A percentile compares a stretch with the other conserved stretches of the same genome.
Evolutionary conservation across 2,888 invertebrate genomes (phyloP).

Genomic region (Xestia xanthographa): DNA sequence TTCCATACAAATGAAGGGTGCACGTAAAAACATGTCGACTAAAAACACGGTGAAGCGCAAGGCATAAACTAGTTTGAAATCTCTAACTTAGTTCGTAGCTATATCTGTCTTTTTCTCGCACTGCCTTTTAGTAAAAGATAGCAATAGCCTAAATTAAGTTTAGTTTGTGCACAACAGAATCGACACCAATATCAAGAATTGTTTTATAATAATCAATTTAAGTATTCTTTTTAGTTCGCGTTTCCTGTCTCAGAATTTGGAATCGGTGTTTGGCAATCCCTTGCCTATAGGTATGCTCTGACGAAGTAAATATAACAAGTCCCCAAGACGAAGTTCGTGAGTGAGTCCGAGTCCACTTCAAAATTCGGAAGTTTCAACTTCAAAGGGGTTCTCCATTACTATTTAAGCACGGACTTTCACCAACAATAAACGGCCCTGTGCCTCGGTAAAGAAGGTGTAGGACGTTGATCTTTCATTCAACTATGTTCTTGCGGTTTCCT

Average conservation of each 20-base stretch:
- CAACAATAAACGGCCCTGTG: constrained; percentile 48
- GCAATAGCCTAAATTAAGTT: no score
- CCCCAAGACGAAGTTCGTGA: constrained; percentile 61
- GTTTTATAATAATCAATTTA: neutral
- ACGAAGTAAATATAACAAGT: constrained; percentile 49
- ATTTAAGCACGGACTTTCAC: constrained; percentile 62
- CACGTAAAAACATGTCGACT: no score
- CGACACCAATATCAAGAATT: no score
- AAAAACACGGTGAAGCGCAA: no score
- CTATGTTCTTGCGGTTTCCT: constrained; percentile 40
- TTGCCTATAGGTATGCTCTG: constrained; percentile 12
- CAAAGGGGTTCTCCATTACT: constrained; percentile 69
- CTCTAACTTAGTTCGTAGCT: no score
- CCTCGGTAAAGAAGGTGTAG: constrained; percentile 41
- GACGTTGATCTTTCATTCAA: constrained; percentile 47
- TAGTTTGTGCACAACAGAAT: no score
- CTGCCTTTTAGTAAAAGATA: no score
- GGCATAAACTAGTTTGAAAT: no score
- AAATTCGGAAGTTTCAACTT: constrained; percentile 70
- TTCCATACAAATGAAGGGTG: no score
- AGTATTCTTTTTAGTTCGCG: neutral
- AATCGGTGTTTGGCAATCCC: neutral
- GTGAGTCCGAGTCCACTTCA: constrained; percentile 64
- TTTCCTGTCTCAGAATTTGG: neutral
- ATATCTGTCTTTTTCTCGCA: no score